Evolutionary conservation across 2,797 vertebrate species (phyloP), one percentile per base, ranked within the genome.

Genomic region (Oreochromis mossambicus): DNA sequence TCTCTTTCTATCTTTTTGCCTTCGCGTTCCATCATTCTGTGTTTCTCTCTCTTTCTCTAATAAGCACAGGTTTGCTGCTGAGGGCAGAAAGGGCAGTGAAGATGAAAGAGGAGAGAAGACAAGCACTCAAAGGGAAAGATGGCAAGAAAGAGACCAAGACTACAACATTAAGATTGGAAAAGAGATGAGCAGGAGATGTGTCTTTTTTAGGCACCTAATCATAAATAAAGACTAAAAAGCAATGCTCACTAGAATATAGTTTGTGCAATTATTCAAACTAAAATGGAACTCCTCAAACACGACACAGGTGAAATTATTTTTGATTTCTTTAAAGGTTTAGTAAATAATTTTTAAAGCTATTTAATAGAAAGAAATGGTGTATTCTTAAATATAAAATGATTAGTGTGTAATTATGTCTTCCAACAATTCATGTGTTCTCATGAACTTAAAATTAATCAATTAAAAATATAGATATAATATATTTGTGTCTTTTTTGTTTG

Each of bases 1-100:
- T 50, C 75, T 85, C 87, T 87, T 89, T 92, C 86, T 78, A 78
- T 88, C 85, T 87, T 86, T 90, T 84, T 56, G 73, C 76, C 88
- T 89, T 88, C 36, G 12, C 83, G 86, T 83, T 79, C 77, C 87
- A 86, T 92, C 91, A 87, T 78, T 91, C 90, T 92, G 75, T 80
- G 81, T 91, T 90, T 93, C 86, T 78, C 79, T 89, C 66, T 87
- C 55, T 88, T 86, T 85, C 90, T 90, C 88, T 94, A 93, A 94
- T 94, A 94, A 92, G 91, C 87, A 80, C 75, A 87, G 86, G 87
- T 89, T 91, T 89, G 87, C 78, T 75, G 88, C 88, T 80, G 77
- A 91, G 91, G 89, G 85, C 88, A 90, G 88, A 89, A 73, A 52
- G 90, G 87, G 79, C 87, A 90, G 78, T 8, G 68, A 78, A 83